Percentiles rank a stretch among this genome's conserved stretches.
Evolutionary conservation across 2,888 invertebrate genomes (phyloP).

Genomic region (Aporophyla nigra): DNA sequence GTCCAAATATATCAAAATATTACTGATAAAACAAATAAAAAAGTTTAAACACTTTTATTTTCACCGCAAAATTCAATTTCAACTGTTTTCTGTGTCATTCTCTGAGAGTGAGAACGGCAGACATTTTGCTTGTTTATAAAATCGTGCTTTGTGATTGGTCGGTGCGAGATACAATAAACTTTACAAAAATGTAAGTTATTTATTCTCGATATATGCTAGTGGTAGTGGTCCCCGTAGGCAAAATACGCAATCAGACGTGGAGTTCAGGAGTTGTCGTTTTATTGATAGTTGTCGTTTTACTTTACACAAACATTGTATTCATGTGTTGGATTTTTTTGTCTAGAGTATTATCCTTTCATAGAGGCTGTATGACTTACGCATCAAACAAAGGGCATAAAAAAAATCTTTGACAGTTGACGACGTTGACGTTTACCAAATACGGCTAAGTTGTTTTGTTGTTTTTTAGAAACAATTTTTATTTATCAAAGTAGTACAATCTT

Average conservation of each 20-base stretch:
- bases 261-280: too few relatives aligned
- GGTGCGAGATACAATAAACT: constrained; percentile 40
- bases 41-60: constrained; percentile 54
- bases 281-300: too few relatives aligned
- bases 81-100: constrained; percentile 82
- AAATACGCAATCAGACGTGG: too few relatives aligned
- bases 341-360: not conserved
- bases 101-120: constrained; percentile 29
- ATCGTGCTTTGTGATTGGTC: constrained; percentile 72
- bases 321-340: too few relatives aligned
- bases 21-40: constrained; percentile 55
- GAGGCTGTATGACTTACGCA: not conserved
- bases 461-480: constrained; percentile 28
- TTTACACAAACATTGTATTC: not conserved
- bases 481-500: not conserved
- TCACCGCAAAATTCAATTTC: constrained; percentile 81
- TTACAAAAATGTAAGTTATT: not conserved
- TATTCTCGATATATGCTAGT: constrained; percentile 28
- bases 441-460: constrained; percentile 33
- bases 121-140: constrained; percentile 78
- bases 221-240: too few relatives aligned
- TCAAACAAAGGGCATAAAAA: not conserved
- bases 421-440: constrained; percentile 2
- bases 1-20: constrained; percentile 32
- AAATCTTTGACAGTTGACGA: constrained; percentile 3